phyloP scores from a whole-genome alignment of 2,888 invertebrate genomes.

The Himalopsyche tibetana region DNA sequence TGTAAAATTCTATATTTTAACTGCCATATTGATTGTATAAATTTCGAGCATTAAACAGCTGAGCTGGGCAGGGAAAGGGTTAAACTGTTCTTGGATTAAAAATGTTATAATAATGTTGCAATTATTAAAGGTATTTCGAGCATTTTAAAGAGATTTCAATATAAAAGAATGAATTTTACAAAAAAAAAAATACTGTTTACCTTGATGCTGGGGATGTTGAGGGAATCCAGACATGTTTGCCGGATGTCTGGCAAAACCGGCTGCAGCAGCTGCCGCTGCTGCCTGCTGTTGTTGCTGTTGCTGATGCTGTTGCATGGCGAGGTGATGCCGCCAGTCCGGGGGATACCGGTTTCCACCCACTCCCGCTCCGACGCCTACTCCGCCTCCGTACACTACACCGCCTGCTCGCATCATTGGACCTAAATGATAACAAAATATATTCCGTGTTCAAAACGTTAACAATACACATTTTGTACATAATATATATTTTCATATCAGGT shows the following conservation, averaged over 20 bases:
- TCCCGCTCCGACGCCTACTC: conserved; percentile 68
- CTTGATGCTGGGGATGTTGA: conserved; percentile 76
- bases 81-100: too few relatives aligned
- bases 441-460: too few relatives aligned
- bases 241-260: conserved; percentile 59
- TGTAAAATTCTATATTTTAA: too few relatives aligned
- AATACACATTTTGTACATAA: too few relatives aligned
- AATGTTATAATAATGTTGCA: too few relatives aligned
- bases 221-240: conserved; percentile 69
- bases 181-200: conserved; percentile 65
- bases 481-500: too few relatives aligned
- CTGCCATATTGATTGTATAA: too few relatives aligned
- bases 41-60: too few relatives aligned
- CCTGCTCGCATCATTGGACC: conserved; percentile 83
- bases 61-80: too few relatives aligned
- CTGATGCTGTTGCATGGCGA: conserved; percentile 80
- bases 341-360: conserved; percentile 69
- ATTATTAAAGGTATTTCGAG: too few relatives aligned
- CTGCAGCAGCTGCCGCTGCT: background rate
- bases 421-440: conserved; percentile 66
- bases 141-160: too few relatives aligned
- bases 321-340: conserved; percentile 73
- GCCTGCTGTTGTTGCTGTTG: conserved; percentile 63
- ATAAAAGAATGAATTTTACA: background rate
- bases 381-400: conserved; percentile 70